Evolutionary conservation across 2,888 invertebrate genomes (phyloP), one percentile per base, ranked within the genome.

Genomic region (Julus scanicus): DNA sequence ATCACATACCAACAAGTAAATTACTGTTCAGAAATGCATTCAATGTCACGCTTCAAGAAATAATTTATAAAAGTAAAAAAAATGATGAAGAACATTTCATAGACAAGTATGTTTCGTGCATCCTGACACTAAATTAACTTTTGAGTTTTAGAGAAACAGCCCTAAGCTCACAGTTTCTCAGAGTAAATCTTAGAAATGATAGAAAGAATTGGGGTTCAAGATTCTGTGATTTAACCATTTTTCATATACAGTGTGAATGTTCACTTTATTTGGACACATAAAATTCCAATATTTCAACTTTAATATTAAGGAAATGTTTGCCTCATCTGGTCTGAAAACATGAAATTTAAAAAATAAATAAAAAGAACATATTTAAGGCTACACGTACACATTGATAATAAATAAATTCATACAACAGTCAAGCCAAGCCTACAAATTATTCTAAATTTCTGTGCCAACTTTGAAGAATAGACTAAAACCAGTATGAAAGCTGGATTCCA

Each of bases 21-120:
- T 80, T 80, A 37, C 80, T 80, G 80, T 80, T 80, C 80, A 80
- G 80, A 80, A 80, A 80, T 80, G 80, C 80, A 80, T 80, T 80
- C 80, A 80, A 80, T 80, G 80, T 80, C 80, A 80, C 80, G 80
- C 80, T 80, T 80, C 80, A 80, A 80, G 80, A 80, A 37, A 80
- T 80, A 13, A 80, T 80, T 80, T 80, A 39, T 15, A n/a, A 20
- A 20, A 63, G 3, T 37, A 37, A 37, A 80, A 53, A 80, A 80
- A 80, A 71, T 71, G 80, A 71, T 80, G 80, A 20, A 20, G 63
- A 29, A 80, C 80, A 29, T 37, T 80, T 80, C 37, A 37, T 80
- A 29, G 37, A 29, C 80, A 15, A 37, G 3, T 63, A 11, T 80
- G 15, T 15, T 80, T 37, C 80, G 29, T 80, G 80, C 80, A 80